A percentile compares a stretch with the other conserved stretches of the same genome.
Conservation (phyloP, 2,888 invertebrate genomes). For the Embidobia sp. region DNA sequence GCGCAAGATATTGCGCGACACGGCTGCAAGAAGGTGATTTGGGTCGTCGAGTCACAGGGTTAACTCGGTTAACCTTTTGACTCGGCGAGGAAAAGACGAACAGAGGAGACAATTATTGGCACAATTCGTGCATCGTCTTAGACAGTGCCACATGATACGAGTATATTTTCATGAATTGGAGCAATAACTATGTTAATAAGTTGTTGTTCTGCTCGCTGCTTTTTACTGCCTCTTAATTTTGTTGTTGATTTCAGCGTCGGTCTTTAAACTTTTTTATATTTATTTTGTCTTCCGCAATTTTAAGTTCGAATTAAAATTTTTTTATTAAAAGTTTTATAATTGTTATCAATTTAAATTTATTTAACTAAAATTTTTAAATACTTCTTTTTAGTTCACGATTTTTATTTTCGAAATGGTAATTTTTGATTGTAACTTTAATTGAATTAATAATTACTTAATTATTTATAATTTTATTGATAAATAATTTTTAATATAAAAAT, state of each 20-base stretch:
- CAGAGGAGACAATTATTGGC: constrained; percentile 33
- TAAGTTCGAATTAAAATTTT: too few relatives aligned
- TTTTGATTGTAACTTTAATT: too few relatives aligned
- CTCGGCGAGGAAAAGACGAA: constrained; percentile 35
- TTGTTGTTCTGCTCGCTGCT: constrained; percentile 3
- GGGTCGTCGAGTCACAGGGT: constrained; percentile 69
- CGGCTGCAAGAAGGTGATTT: constrained; percentile 43
- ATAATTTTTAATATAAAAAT: too few relatives aligned
- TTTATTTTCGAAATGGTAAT: too few relatives aligned
- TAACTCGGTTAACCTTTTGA: constrained; percentile 75
- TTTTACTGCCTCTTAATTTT: constrained; percentile 3
- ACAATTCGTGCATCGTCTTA: constrained; percentile 30
- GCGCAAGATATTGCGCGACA: constrained; percentile 38
- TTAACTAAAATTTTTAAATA: too few relatives aligned
- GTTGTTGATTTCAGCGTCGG: not conserved
- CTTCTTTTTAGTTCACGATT: too few relatives aligned
- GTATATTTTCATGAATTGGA: constrained; percentile 13
- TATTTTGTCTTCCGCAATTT: too few relatives aligned
- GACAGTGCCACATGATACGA: constrained; percentile 4
- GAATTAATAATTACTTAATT: too few relatives aligned
- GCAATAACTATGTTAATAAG: constrained; percentile 20
- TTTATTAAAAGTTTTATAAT: too few relatives aligned
- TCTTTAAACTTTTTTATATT: too few relatives aligned
- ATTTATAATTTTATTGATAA: too few relatives aligned
- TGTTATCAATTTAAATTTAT: too few relatives aligned